Evolutionary conservation across 2,888 invertebrate species (phyloP), one percentile per base, ranked within the genome.

Genomic region (Zaprionus bogoriensis): DNA sequence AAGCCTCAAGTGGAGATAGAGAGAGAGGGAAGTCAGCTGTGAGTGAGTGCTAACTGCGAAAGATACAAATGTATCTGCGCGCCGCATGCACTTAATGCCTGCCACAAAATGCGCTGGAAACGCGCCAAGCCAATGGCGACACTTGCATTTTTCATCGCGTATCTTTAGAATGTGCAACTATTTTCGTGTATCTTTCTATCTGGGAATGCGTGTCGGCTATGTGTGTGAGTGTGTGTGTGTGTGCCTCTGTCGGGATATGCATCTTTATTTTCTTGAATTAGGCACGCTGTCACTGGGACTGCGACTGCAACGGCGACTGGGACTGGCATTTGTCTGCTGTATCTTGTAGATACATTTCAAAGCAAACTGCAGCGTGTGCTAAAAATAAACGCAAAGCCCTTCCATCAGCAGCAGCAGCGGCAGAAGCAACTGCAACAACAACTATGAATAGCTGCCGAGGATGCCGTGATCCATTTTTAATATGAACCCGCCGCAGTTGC

Each of bases 321-420:
- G 47, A 17, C 45, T 68, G 75, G 54, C 55, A 61, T 57, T 57
- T 57, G 55, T 41, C 51, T 64, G 27, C 36, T 45, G 45, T 10
- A 66, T 62, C 66, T 78, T 66, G 60, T 64, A 68, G 85, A 77
- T 77, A 81, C 85, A 81, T 85, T 74, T 84, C 74, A 81, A 77
- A 81, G 77, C 52, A 42, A 81, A 67, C 55, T 79, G 77, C 83
- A 67, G 64, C 60, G 48, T 10, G 58, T 44, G 59, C 86, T 78
- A 78, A 79, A 78, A 83, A 78, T 78, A 78, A 63, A 54, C 23
- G 30, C 61, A 60, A 79, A 82, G 78, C 86, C 86, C 83, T 85
- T 85, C 86, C 86, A 79, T 85, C 76, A 75, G 38, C 46, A 28
- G 6, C 41, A 14, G 14, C 32, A 36, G 32, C 14, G 32, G 7